Evolutionary conservation across 2,113 vertebrate species (phyloP), one percentile per base, ranked within the genome.

Genomic region (Seriola dumerili): DNA sequence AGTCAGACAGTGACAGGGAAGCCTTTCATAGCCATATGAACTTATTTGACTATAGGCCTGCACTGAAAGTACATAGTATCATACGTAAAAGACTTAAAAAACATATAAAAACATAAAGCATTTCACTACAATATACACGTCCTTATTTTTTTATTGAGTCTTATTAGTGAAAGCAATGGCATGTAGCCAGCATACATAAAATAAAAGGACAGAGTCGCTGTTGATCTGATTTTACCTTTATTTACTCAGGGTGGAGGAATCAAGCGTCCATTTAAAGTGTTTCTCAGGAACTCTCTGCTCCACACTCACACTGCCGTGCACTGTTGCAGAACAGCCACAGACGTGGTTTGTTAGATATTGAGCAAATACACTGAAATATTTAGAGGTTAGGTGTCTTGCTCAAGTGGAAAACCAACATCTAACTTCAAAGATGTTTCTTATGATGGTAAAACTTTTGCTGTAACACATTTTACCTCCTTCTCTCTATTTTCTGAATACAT

Each of bases 361-460:
- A 80, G 91, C 81, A 90, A 90, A 90, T 44, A 86, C 17, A 3
- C 48, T 1, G 71, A 92, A 92, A 77, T 92, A 92, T 92, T 75
- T 92, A n/a, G 83, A 88, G 76, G 81, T 61, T 42, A 50, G 82
- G 90, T 90, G 90, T 87, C 67, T 13, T 25, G 25, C 75, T 74
- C 44, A 23, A 54, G 50, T 5, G 25, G 16, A n/a, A 52, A 83
- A 76, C 42, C 44, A 23, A n/a, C 68, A 0, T 19, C n/a, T n/a
- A 1, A 61, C 78, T 83, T 88, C 84, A 88, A 80, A 91, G 64
- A 72, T 36, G 69, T 25, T 40, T 14, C 71, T 29, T 19, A 34
- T 38, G 75, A 61, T 32, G 59, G 16, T 19, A 6, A 55, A 61
- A 29, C 8, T 4, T 25, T 25, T 25, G 9, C 32, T 34, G 25